A percentile compares a stretch with the other conserved stretches of the same genome.
These are phyloP conservation scores for Knipowitschia caucasica DNA, from an alignment of 2,797 vertebrate species.

Conservation along the genomic window DNA sequence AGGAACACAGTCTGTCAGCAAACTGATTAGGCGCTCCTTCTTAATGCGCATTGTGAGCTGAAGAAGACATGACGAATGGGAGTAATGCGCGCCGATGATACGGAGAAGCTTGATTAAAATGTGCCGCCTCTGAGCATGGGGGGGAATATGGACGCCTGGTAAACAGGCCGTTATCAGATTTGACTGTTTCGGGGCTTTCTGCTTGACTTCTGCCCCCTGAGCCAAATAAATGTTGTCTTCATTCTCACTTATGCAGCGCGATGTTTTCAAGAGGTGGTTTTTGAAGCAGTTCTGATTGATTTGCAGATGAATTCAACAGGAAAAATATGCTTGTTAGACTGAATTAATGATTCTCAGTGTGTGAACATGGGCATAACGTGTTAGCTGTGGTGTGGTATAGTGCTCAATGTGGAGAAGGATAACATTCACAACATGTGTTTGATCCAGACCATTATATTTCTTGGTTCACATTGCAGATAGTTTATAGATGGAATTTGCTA, in stretches of 20 bases:
- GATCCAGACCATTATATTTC: too few relatives aligned
- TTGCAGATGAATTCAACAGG: too few relatives aligned
- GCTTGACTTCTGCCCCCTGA: neutral
- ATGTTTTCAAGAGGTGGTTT: neutral
- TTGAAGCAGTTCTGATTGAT: slow-evolving; percentile 14
- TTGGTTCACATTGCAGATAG: too few relatives aligned
- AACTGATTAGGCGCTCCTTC: slow-evolving; percentile 69
- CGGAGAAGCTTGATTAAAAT: slow-evolving; percentile 73
- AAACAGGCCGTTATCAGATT: slow-evolving; percentile 68
- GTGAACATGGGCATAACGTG: too few relatives aligned
- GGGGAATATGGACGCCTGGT: slow-evolving; percentile 67
- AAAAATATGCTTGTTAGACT: too few relatives aligned
- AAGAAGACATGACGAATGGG: slow-evolving; percentile 40
- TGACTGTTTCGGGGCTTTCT: neutral
- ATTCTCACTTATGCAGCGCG: neutral
- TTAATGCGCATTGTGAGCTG: slow-evolving; percentile 62
- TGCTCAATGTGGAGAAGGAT: too few relatives aligned
- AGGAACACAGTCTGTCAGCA: slow-evolving; percentile 71
- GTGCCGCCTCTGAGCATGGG: slow-evolving; percentile 67
- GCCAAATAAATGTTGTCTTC: neutral
- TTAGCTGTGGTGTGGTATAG: too few relatives aligned
- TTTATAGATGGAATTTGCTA: too few relatives aligned
- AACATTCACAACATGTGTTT: too few relatives aligned
- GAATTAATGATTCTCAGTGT: too few relatives aligned
- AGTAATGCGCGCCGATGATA: slow-evolving; percentile 24